phyloP scores from a whole-genome alignment of 2,888 invertebrate genomes.

The Craniophora ligustri region DNA sequence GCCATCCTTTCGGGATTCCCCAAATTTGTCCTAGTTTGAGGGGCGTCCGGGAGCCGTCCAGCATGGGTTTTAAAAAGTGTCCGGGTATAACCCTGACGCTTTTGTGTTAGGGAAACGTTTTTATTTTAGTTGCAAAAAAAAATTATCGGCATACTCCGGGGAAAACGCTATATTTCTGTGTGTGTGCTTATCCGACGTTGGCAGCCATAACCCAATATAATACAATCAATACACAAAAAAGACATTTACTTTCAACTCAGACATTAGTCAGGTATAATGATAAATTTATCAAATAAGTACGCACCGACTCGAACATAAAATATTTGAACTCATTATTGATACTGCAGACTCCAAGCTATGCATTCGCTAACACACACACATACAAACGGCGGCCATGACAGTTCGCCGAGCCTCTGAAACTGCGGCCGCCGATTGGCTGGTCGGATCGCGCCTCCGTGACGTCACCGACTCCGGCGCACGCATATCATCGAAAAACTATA shows the following conservation, averaged over 20 bases:
- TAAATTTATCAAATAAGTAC: constrained; percentile 10
- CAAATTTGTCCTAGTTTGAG: too few relatives aligned
- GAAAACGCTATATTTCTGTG: too few relatives aligned
- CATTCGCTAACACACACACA: constrained; percentile 56
- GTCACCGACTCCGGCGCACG: constrained; percentile 72
- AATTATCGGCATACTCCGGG: too few relatives aligned
- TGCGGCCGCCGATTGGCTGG: constrained; percentile 69
- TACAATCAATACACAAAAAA: too few relatives aligned
- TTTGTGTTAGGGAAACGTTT: too few relatives aligned
- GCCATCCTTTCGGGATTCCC: too few relatives aligned
- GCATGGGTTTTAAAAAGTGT: too few relatives aligned
- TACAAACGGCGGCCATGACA: constrained; percentile 71
- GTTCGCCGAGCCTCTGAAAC: constrained; percentile 75
- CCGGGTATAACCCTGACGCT: too few relatives aligned
- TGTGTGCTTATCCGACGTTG: too few relatives aligned
- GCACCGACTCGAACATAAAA: constrained; percentile 13
- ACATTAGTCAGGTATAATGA: constrained; percentile 13
- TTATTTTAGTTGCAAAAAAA: too few relatives aligned
- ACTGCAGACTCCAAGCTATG: constrained; percentile 27
- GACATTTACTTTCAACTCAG: constrained; percentile 26
- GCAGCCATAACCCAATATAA: too few relatives aligned
- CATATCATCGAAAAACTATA: constrained; percentile 64
- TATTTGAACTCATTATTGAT: constrained; percentile 32
- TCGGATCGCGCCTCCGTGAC: constrained; percentile 76
- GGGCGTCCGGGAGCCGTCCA: too few relatives aligned